A percentile compares a stretch with the other conserved stretches of the same genome.
phyloP scores from a whole-genome alignment of 1,140 invertebrate genomes.

The Pseudachorutes palmiensis region DNA sequence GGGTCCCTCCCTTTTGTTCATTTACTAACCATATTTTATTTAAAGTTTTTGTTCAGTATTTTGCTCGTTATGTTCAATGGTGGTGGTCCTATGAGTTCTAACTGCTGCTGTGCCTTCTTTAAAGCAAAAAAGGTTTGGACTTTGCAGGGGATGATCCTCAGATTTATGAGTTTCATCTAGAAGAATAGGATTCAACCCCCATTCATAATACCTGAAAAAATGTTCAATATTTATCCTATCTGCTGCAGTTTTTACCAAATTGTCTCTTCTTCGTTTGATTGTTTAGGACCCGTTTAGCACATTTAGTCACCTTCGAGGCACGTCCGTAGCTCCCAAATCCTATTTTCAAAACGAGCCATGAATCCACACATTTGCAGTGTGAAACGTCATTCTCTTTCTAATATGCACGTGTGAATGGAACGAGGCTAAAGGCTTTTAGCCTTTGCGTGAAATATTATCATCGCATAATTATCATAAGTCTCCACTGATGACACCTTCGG shows the following conservation, averaged over 20 bases:
- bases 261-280: conserved; percentile 1
- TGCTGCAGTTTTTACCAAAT: background rate
- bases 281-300: conserved; percentile 6
- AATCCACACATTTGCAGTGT: too few species aligned
- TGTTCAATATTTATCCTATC: background rate
- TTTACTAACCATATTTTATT: conserved; percentile 13
- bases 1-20: background rate
- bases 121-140: background rate
- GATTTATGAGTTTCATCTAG: conserved; percentile 29
- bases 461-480: conserved; percentile 9
- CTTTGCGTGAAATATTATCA: background rate
- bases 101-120: background rate
- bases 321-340: background rate
- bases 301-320: background rate
- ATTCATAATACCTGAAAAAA: background rate
- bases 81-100: conserved; percentile 9
- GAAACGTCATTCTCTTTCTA: too few species aligned
- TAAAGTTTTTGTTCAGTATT: conserved; percentile 5
- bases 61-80: conserved; percentile 11
- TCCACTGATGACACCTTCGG: background rate
- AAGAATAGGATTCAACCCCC: conserved; percentile 3
- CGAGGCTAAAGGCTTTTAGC: background rate
- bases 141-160: conserved; percentile 28
- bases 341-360: background rate
- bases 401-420: background rate